Evolutionary conservation across 2,888 invertebrate species (phyloP).

Genomic region (Coelogynopora nodosa): DNA sequence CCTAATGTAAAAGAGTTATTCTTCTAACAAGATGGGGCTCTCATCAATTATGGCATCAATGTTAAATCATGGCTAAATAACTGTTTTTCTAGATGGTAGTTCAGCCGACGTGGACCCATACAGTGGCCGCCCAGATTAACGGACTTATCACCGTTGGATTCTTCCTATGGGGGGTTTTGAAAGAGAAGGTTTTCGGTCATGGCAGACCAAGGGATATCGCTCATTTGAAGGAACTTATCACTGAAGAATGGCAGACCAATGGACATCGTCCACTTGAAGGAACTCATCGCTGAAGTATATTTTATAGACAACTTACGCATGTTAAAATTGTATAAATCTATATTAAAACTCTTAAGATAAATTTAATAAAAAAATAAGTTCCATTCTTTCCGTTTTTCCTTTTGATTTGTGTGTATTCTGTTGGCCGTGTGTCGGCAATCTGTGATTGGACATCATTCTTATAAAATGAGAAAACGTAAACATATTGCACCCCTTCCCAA

Average conservation of each 20-base stretch:
- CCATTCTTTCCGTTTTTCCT: too few species aligned
- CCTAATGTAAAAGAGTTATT: slow-evolving; percentile 7
- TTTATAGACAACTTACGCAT: too few species aligned
- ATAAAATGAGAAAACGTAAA: too few species aligned
- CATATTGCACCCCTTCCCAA: too few species aligned
- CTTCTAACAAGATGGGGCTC: neutral
- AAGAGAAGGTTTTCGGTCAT: slow-evolving; percentile 6
- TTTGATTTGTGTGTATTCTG: too few species aligned
- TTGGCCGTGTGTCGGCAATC: too few species aligned
- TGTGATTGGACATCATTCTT: too few species aligned
- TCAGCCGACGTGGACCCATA: neutral
- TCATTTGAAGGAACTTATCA: slow-evolving; percentile 18
- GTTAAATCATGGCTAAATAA: slow-evolving; percentile 20
- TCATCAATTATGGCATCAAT: neutral
- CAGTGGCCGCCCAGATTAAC: neutral
- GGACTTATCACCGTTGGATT: neutral
- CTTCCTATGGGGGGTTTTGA: slow-evolving; percentile 12
- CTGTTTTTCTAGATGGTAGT: neutral
- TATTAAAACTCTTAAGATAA: too few species aligned
- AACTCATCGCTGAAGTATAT: slow-evolving; percentile 6
- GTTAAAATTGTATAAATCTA: too few species aligned
- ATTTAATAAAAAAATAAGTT: too few species aligned
- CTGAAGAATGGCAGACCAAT: neutral
- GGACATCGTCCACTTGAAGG: neutral
- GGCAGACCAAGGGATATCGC: neutral